Conservation (phyloP, 2,113 vertebrate genomes). For the Pandion haliaetus region DNA sequence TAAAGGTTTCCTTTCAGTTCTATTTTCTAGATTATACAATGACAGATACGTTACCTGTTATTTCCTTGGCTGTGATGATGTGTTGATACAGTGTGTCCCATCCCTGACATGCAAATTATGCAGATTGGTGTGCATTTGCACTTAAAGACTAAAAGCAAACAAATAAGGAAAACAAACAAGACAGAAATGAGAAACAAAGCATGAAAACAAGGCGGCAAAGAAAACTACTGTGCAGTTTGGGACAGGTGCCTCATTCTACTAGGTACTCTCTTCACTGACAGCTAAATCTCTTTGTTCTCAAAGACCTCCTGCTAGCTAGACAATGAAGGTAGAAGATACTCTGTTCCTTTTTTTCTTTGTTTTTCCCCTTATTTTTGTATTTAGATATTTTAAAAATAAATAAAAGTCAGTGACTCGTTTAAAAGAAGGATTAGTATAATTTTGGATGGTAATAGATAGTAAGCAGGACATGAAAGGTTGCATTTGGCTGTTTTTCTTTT, state of each 20-base stretch:
- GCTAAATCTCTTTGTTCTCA: background rate
- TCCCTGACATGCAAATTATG: background rate
- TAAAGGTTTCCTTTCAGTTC: background rate
- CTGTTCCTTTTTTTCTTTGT: background rate
- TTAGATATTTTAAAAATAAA: background rate
- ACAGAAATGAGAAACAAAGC: background rate
- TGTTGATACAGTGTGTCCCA: background rate
- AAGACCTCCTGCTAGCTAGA: background rate
- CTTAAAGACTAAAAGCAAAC: background rate
- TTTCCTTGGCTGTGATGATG: background rate
- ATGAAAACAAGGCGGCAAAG: background rate
- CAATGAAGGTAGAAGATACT: background rate
- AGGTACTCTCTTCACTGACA: background rate
- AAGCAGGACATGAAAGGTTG: background rate
- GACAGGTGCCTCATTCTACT: background rate
- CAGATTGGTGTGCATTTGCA: background rate
- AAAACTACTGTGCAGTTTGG: background rate
- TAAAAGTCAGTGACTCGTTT: background rate
- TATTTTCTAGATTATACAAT: conserved; percentile 10
- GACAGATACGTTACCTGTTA: background rate
- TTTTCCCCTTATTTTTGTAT: background rate
- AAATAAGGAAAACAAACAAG: background rate
- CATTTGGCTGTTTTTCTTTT: background rate
- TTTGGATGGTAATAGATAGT: background rate
- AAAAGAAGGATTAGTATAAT: background rate